phyloP scores from a whole-genome alignment of 2,797 vertebrate genomes.

The Poecile montanus region DNA sequence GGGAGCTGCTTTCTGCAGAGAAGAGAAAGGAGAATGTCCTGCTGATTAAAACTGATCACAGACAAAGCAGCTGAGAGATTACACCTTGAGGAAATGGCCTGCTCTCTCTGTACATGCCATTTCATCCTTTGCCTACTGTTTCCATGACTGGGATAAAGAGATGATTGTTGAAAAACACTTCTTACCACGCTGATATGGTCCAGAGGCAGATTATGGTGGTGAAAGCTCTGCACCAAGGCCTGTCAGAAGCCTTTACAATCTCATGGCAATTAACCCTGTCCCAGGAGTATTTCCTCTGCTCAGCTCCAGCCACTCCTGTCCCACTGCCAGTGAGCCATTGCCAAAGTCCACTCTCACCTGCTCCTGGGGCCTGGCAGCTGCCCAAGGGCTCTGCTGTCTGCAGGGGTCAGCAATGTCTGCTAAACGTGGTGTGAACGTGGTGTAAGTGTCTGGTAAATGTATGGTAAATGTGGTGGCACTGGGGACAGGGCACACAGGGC shows the following conservation, averaged over 20 bases:
- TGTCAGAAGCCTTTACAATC: neutral
- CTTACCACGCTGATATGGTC: neutral
- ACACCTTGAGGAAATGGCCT: neutral
- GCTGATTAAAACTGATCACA: neutral
- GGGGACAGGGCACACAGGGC: neutral
- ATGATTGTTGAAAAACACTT: neutral
- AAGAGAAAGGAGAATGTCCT: neutral
- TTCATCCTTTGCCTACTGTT: neutral
- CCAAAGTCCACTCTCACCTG: neutral
- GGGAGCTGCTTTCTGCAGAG: neutral
- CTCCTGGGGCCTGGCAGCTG: neutral
- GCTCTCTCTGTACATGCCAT: neutral
- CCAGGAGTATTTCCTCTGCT: neutral
- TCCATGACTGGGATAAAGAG: neutral
- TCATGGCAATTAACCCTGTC: neutral
- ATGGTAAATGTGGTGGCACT: neutral
- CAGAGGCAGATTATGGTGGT: neutral
- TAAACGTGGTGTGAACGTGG: neutral
- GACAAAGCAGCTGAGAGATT: neutral
- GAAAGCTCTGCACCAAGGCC: neutral
- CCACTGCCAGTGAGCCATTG: neutral
- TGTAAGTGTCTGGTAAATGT: neutral
- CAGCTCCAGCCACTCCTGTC: neutral
- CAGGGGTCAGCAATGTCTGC: neutral
- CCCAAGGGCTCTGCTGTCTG: neutral